Evolutionary conservation across 2,888 invertebrate genomes (phyloP), one percentile per base, ranked within the genome.

Genomic region (Aelia acuminata): DNA sequence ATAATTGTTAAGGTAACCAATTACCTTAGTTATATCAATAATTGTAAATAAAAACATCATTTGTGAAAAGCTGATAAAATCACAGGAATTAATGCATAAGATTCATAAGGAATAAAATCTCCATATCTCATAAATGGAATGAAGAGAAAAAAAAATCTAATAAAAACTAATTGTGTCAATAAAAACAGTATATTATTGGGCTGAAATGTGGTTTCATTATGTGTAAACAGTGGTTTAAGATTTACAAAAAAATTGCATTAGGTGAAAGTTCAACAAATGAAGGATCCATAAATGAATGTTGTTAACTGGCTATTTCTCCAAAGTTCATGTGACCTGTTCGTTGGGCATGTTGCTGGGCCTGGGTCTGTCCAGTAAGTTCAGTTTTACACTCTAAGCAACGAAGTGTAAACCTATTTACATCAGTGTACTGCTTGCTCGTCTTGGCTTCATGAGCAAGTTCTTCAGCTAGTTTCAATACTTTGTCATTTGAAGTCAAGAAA

Each of bases 391-490:
- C 94, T 91, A 95, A 93, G 92, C 98, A 98, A 90, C 96, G 95
- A 22, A 98, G 93, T 0, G 96, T 95, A 91, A 98, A 98, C 91
- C 96, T 96, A 91, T 96, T 95, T 10, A 98, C 94, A 93, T 98
- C 98, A 0, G 98, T 98, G 92, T 95, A 98, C 92, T 98, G 98
- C 89, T 97, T 94, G 90, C 97, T 96, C 0, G 96, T 96, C 92
- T 97, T 97, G 0, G 98, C 98, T 93, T 98, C 98, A 88, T 94
- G 94, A 0, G 97, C 98, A 85, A 99, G 92, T 91, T 97, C 96
- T 91, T 96, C 95, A 0, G 98, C 98, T 92, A 97, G 96, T 88
- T 94, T 93, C 90, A 97, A 94, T 31, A 97, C 94, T 22, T 93
- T 93, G 90, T 95, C 93, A 92, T 98, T 96, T 91, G 95, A 94